Evolutionary conservation across 2,888 invertebrate species (phyloP), one percentile per base, ranked within the genome.

Genomic region (Tenthredo livida): DNA sequence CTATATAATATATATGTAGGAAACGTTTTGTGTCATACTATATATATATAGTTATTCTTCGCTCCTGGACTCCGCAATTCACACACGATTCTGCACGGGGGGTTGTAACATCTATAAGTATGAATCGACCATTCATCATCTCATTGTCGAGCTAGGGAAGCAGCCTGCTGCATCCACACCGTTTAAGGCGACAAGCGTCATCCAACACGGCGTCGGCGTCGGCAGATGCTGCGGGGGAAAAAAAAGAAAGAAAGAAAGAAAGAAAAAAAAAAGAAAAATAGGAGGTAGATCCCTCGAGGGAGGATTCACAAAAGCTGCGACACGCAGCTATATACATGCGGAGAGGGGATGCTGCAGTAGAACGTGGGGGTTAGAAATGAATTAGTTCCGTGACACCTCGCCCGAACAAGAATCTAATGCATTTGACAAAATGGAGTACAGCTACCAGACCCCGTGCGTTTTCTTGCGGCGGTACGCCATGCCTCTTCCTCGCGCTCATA

Each of bases 391-490:
- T 37, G 80, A 80, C 61, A n/a, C n/a, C 54, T 54, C 10, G 61
- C 61, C 58, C 50, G 25, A 50, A 29, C 15, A 15, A 29, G 50
- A 17, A 47, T 47, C 47, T 47, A 47, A 33, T n/a, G 29, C 72
- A 40, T 37, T 61, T 61, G 80, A 82, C 47, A 82, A 82, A 82
- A 82, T 82, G 82, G 82, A 82, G 65, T 67, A n/a, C n/a, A n/a
- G n/a, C n/a, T n/a, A 67, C 43, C 40, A 10, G 12, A n/a, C 12
- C n/a, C n/a, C n/a, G n/a, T 7, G 29, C 4, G 29, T 40, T 17
- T 58, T 58, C 17, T 61, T 61, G 21, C 40, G 21, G 25, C 47
- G 43, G 43, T 43, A 43, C 1, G 29, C 0, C 12, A 10, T 47
- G 3, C 43, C 73, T n/a, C 25, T 61, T 12, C 6, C 54, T n/a